These are phyloP conservation scores for Nematopogon swammerdamellus DNA, from an alignment of 2,888 invertebrate species.

Conservation along the genomic window DNA sequence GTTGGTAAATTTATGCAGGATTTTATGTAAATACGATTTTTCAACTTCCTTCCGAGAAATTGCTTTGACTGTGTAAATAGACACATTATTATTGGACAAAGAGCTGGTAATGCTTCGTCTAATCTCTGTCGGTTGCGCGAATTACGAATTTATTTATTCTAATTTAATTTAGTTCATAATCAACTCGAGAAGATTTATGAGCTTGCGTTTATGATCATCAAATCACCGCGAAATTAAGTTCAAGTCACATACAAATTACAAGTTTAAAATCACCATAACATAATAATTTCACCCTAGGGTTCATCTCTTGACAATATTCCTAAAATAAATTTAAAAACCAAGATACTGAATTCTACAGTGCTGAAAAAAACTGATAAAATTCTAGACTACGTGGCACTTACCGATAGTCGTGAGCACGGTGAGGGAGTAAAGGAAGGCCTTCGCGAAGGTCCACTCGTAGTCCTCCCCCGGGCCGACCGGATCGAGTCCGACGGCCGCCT, in stretches of 20 bases:
- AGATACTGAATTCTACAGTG: too few relatives aligned
- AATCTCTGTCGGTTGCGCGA: not conserved
- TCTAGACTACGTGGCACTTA: constrained; percentile 51
- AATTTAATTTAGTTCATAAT: too few relatives aligned
- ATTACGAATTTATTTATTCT: too few relatives aligned
- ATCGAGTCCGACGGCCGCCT: constrained; percentile 8
- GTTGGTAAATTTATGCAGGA: not conserved
- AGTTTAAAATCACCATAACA: too few relatives aligned
- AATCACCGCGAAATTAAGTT: too few relatives aligned
- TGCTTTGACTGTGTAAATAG: not conserved
- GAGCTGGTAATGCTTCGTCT: not conserved
- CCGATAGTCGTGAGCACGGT: constrained; percentile 92
- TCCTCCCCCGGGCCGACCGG: constrained; percentile 45
- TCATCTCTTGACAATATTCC: too few relatives aligned
- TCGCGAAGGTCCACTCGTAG: constrained; percentile 85
- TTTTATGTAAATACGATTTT: not conserved
- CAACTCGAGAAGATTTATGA: too few relatives aligned
- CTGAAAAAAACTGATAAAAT: too few relatives aligned
- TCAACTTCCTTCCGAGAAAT: not conserved
- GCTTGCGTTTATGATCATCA: too few relatives aligned
- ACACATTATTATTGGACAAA: not conserved
- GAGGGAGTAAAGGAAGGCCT: constrained; percentile 90
- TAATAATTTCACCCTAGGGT: too few relatives aligned
- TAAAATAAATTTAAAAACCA: too few relatives aligned
- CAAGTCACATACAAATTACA: too few relatives aligned